These are phyloP conservation scores for Cotesia congregata DNA, from an alignment of 2,888 invertebrate species.

Conservation along the genomic window DNA sequence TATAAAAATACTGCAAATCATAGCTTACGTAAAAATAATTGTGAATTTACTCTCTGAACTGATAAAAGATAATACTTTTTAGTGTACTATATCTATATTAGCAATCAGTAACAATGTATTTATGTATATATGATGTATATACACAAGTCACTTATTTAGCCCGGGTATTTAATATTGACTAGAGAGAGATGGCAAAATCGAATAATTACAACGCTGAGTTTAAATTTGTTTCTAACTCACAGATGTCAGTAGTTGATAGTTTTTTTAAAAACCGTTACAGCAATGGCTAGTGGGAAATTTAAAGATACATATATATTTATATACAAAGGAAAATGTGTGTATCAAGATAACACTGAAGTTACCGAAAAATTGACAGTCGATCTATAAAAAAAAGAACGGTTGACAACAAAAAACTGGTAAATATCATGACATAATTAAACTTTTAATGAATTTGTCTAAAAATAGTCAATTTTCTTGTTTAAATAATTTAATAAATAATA, in stretches of 20 bases:
- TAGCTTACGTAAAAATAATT: not conserved
- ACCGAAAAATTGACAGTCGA: not conserved
- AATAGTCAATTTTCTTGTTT: not conserved
- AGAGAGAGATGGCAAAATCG: no score
- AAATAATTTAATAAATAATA: not conserved
- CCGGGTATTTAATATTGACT: no score
- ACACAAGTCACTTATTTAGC: no score
- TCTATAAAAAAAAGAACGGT: not conserved
- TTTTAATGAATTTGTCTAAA: not conserved
- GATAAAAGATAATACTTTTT: not conserved
- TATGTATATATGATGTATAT: no score
- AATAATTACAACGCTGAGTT: not conserved
- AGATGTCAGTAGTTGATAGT: not conserved
- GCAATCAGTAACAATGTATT: no score
- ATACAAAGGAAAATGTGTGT: not conserved
- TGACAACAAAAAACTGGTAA: not conserved
- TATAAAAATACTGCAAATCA: not conserved
- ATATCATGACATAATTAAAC: not conserved
- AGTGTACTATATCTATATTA: not conserved
- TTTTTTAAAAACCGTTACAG: not conserved
- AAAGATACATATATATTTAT: not conserved
- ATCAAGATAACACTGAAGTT: not conserved
- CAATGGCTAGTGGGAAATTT: not conserved
- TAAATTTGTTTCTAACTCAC: not conserved
- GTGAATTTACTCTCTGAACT: not conserved